A percentile compares a stretch with the other conserved stretches of the same genome.
Evolutionary conservation across 2,797 vertebrate genomes (phyloP).

Genomic region (Chelon auratus): DNA sequence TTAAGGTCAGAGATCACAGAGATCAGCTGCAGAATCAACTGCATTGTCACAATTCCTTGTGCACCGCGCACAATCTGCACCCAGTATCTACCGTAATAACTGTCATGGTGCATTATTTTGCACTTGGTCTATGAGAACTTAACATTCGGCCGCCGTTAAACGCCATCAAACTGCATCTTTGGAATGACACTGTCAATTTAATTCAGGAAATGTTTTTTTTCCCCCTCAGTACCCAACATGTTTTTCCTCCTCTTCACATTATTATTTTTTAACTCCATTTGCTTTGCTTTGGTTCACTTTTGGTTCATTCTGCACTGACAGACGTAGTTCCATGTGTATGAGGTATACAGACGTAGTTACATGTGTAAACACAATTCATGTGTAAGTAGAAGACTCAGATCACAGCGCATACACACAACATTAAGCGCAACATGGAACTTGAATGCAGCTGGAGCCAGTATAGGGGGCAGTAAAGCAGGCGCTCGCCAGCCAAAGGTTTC

Average conservation of each 20-base stretch:
- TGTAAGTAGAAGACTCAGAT: neutral
- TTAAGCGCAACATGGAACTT: neutral
- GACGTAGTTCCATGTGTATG: too few species aligned
- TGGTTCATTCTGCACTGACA: too few species aligned
- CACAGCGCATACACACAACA: neutral
- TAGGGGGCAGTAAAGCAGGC: too few species aligned
- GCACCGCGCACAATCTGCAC: neutral
- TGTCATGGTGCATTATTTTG: neutral
- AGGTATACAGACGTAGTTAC: too few species aligned
- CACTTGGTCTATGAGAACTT: neutral
- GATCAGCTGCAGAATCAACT: neutral
- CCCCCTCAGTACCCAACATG: neutral
- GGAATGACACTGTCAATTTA: neutral
- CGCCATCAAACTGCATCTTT: too few species aligned
- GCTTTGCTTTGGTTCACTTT: too few species aligned
- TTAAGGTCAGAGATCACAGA: slow-evolving; percentile 27
- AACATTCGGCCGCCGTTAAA: neutral
- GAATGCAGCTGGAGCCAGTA: neutral
- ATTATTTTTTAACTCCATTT: neutral
- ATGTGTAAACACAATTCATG: neutral
- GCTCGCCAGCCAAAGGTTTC: neutral
- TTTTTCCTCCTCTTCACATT: neutral
- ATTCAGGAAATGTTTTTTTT: neutral
- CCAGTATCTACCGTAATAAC: neutral
- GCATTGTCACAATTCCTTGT: neutral